Evolutionary conservation across 2,113 vertebrate species (phyloP).

Genomic region (Echinops telfairi): DNA sequence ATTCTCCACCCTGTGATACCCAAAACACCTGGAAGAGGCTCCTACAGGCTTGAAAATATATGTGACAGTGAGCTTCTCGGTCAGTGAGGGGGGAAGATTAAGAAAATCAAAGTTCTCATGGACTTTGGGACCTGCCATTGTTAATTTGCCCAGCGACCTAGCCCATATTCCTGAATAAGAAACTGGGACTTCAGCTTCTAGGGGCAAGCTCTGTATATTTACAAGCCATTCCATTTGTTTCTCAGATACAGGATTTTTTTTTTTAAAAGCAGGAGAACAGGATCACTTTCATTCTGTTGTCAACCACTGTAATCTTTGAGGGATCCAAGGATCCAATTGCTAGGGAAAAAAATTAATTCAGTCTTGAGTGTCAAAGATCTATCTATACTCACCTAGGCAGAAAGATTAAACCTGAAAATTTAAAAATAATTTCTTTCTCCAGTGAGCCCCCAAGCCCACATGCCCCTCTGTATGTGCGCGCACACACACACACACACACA

Average conservation of each 20-base stretch:
- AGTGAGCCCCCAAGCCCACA: background rate
- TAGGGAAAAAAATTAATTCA: slow-evolving; percentile 70
- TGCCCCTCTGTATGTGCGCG: too few relatives aligned
- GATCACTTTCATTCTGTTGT: slow-evolving; percentile 84
- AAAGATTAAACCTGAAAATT: slow-evolving; percentile 74
- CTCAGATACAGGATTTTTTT: slow-evolving; percentile 52
- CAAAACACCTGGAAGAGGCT: background rate
- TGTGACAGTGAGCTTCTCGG: background rate
- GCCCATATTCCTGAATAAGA: slow-evolving; percentile 86
- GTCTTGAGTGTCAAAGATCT: slow-evolving; percentile 88
- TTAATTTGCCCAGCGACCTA: slow-evolving; percentile 84
- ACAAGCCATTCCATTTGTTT: slow-evolving; percentile 82
- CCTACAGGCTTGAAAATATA: background rate
- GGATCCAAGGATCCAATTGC: slow-evolving; percentile 91
- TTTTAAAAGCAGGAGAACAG: slow-evolving; percentile 64
- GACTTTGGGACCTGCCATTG: slow-evolving; percentile 77
- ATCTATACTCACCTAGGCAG: slow-evolving; percentile 77
- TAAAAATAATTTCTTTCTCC: slow-evolving; percentile 65
- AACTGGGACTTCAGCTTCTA: slow-evolving; percentile 78
- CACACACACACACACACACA: too few relatives aligned
- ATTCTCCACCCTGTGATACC: background rate
- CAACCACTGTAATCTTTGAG: slow-evolving; percentile 85
- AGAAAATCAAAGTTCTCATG: background rate
- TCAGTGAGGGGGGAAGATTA: background rate
- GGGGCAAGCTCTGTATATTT: slow-evolving; percentile 80